phyloP scores from a whole-genome alignment of 1,140 invertebrate genomes.

The Nixonia krombeini region DNA sequence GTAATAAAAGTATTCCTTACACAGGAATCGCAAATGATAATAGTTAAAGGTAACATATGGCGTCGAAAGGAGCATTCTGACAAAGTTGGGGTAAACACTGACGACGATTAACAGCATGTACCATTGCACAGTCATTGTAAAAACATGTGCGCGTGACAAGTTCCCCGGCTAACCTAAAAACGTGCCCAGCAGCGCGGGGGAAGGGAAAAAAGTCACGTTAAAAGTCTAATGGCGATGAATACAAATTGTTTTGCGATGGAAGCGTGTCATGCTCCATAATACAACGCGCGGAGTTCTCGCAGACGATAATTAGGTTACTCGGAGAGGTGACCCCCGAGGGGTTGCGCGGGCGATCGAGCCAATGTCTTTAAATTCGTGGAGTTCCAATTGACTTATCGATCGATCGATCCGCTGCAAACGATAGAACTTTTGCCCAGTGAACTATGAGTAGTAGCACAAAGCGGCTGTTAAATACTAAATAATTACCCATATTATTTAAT shows the following conservation, averaged over 20 bases:
- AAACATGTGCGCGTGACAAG: too few relatives aligned
- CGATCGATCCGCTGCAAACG: slow-evolving; percentile 13
- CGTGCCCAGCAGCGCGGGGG: too few relatives aligned
- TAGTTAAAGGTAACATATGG: too few relatives aligned
- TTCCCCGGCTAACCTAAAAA: too few relatives aligned
- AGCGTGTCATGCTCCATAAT: slow-evolving; percentile 12
- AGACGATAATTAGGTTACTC: slow-evolving; percentile 15
- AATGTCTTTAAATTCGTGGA: slow-evolving; percentile 28
- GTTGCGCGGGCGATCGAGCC: not conserved
- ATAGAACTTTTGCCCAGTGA: not conserved
- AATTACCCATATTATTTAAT: not conserved
- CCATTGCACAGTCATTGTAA: too few relatives aligned
- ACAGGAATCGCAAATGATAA: too few relatives aligned
- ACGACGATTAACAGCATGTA: too few relatives aligned
- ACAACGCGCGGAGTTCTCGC: slow-evolving; percentile 7
- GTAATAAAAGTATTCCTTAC: too few relatives aligned
- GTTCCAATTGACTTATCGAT: slow-evolving; percentile 31
- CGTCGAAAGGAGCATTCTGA: too few relatives aligned
- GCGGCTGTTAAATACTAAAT: too few relatives aligned
- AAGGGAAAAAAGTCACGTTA: not conserved
- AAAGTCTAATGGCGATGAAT: slow-evolving; percentile 11
- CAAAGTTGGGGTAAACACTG: too few relatives aligned
- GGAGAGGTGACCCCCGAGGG: not conserved
- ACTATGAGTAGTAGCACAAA: too few relatives aligned
- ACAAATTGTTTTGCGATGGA: slow-evolving; percentile 32